Evolutionary conservation across 2,113 vertebrate genomes (phyloP), one percentile per base, ranked within the genome.

Genomic region (Petaurus breviceps): DNA sequence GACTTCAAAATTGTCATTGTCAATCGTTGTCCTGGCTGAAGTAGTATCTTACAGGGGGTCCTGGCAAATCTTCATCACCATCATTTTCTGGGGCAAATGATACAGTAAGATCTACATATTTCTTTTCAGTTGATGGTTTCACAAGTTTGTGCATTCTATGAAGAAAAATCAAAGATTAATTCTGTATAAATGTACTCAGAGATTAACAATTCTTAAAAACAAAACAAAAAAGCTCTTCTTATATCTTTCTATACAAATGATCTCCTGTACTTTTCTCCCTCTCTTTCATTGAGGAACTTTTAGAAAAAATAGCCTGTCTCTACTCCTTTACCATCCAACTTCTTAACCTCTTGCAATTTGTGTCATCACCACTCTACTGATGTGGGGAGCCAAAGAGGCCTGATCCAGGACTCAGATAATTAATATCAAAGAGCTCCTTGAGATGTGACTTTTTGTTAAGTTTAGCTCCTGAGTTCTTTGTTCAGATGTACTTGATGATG

Each of bases 61-160:
- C 99, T 1, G 99, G 99, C 57, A 99, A 99, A 96, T 99, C 99
- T 96, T 99, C 99, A 43, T 99, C 99, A 95, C 99, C 99, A 94
- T 99, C 99, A 3, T 97, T 97, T 97, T 99, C 99, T 19, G 99
- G 99, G 89, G 99, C 99, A 97, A 99, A 99, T 0, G 99, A 99
- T 68, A 99, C 99, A 0, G 99, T 99, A 97, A 99, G 99, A 98
- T 99, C 99, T 47, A 99, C 99, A 0, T 99, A 99, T 94, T 99
- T 99, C 96, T 99, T 99, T 96, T 99, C 99, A 93, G 98, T 97
- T 93, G 99, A 99, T 77, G 99, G 99, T 97, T 99, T 99, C 98
- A 99, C 99, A 97, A 99, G 99, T 97, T 99, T 99, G 97, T 99
- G 99, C 99, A 99, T 99, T 98, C 99, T 99, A 98, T 28, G 97